Evolutionary conservation across 2,888 invertebrate species (phyloP).

Genomic region (Trachelus tabidus): DNA sequence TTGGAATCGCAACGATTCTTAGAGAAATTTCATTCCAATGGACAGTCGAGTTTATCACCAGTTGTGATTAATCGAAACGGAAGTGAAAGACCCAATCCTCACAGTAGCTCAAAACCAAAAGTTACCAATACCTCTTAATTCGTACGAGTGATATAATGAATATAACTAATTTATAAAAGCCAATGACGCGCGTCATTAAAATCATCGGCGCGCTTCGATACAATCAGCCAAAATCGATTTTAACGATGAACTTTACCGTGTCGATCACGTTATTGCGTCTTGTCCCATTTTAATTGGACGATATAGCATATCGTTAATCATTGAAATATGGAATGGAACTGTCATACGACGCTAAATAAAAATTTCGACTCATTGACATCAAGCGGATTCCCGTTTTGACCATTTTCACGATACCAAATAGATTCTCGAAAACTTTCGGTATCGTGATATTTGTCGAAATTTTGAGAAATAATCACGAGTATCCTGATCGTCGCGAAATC

Average conservation of each 20-base stretch:
- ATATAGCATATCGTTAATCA: background rate
- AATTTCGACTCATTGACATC: background rate
- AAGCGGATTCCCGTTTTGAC: background rate
- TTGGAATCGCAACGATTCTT: background rate
- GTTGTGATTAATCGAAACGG: background rate
- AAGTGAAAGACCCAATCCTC: background rate
- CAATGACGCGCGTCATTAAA: background rate
- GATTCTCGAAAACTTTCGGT: background rate
- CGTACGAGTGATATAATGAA: background rate
- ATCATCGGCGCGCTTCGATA: background rate
- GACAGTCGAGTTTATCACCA: background rate
- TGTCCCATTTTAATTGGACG: background rate
- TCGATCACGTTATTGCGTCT: background rate
- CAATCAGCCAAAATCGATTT: background rate
- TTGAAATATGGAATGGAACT: background rate
- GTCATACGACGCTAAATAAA: background rate
- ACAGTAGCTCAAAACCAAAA: background rate
- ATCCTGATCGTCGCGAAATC: background rate
- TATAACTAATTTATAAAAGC: background rate
- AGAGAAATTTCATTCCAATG: background rate
- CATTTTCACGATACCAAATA: background rate
- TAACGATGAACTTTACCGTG: background rate
- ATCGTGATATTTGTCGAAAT: background rate
- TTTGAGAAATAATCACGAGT: background rate
- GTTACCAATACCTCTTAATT: background rate